Evolutionary conservation across 2,888 invertebrate genomes (phyloP).

Genomic region (Drosophila paramelanica): DNA sequence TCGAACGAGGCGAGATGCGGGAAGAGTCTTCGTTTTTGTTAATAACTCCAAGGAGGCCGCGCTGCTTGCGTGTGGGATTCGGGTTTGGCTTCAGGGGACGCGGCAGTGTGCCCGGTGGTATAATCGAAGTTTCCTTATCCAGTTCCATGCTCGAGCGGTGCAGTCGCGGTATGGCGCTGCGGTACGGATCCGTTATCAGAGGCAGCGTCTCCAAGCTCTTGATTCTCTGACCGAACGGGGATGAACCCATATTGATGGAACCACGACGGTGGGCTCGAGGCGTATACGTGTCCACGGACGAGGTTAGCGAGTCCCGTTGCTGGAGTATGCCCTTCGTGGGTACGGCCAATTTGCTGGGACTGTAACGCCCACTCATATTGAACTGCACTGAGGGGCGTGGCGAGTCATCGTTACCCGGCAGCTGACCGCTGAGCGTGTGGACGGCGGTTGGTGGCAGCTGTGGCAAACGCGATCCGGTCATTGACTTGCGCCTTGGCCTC

Average conservation of each 20-base stretch:
- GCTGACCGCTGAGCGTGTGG: conserved; percentile 4
- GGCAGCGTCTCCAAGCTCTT: conserved; percentile 82
- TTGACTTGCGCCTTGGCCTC: conserved; percentile 73
- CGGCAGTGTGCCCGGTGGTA: conserved; percentile 77
- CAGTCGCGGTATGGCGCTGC: conserved; percentile 79
- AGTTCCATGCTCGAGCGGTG: conserved; percentile 79
- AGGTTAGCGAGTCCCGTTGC: conserved; percentile 77
- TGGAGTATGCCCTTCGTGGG: conserved; percentile 83
- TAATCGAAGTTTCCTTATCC: conserved; percentile 63
- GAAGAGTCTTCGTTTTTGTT: conserved; percentile 74
- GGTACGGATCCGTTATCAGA: conserved; percentile 78
- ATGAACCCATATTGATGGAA: conserved; percentile 37
- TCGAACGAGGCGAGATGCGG: conserved; percentile 76
- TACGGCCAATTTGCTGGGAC: conserved; percentile 75
- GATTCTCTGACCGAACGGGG: conserved; percentile 60
- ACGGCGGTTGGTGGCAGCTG: conserved; percentile 37
- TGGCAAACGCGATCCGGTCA: conserved; percentile 61
- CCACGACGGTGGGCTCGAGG: conserved; percentile 51
- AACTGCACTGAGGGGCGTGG: conserved; percentile 84
- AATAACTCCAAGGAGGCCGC: conserved; percentile 82
- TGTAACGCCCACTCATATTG: conserved; percentile 81
- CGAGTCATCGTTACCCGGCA: conserved; percentile 75
- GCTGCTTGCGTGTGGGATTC: conserved; percentile 84
- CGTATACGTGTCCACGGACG: conserved; percentile 76
- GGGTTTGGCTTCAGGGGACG: conserved; percentile 77